Conservation (phyloP, 2,888 invertebrate genomes). For the Drosophila ochracea region DNA sequence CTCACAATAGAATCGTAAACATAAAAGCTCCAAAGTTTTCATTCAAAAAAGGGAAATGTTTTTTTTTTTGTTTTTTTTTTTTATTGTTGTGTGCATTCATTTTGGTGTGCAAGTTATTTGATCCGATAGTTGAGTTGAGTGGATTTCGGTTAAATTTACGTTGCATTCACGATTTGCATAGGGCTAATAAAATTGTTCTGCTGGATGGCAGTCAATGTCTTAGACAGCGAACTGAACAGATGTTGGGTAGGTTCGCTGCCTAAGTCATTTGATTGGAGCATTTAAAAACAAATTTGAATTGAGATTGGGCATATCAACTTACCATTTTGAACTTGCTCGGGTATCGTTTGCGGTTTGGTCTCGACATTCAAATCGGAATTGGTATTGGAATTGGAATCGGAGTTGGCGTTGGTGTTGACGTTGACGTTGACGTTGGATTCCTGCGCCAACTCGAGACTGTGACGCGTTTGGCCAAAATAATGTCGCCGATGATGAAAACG, state of each 20-base stretch:
- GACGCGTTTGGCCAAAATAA: slow-evolving; percentile 78
- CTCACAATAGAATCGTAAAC: slow-evolving; percentile 2
- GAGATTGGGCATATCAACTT: slow-evolving; percentile 41
- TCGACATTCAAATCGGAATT: slow-evolving; percentile 39
- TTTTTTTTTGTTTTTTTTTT: not conserved
- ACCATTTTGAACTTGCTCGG: slow-evolving; percentile 72
- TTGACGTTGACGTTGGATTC: slow-evolving; percentile 27
- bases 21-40: not conserved
- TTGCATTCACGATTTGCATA: slow-evolving; percentile 34
- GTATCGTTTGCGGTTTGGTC: slow-evolving; percentile 30
- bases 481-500: slow-evolving; percentile 84
- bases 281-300: not conserved
- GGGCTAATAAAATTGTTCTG: slow-evolving; percentile 1
- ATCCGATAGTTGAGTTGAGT: not conserved
- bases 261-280: slow-evolving; percentile 35
- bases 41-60: slow-evolving; percentile 1
- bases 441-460: slow-evolving; percentile 58
- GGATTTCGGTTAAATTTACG: slow-evolving; percentile 1
- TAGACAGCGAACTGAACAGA: slow-evolving; percentile 28
- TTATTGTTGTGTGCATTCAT: slow-evolving; percentile 28
- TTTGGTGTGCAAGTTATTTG: slow-evolving; percentile 9
- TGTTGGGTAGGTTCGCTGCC: slow-evolving; percentile 34
- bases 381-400: slow-evolving; percentile 15
- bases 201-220: not conserved
- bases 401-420: slow-evolving; percentile 8